Conservation (phyloP, 2,888 invertebrate genomes). For the Agrochola litura region DNA sequence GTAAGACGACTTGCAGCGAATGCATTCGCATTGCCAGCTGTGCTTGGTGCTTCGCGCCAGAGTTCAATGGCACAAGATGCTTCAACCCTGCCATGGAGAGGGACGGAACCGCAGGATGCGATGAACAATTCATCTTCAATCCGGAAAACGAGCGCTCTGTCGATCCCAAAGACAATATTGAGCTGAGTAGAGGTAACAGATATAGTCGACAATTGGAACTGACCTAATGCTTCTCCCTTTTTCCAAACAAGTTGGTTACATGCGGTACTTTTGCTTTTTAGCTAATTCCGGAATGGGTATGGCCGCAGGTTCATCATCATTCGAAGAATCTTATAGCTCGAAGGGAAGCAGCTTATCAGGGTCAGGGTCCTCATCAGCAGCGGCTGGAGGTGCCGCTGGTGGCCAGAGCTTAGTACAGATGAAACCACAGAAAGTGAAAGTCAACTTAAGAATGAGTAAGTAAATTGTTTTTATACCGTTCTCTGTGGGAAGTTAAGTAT, state of each 20-base stretch:
- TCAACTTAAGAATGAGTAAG: constrained; percentile 94
- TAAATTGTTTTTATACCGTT: constrained; percentile 39
- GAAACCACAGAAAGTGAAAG: constrained; percentile 94
- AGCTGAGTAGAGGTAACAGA: constrained; percentile 83
- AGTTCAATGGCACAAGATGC: constrained; percentile 90
- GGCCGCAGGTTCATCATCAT: constrained; percentile 76
- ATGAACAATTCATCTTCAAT: constrained; percentile 93
- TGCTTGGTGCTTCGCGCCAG: constrained; percentile 93
- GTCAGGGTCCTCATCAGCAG: constrained; percentile 77
- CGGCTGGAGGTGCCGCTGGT: constrained; percentile 75
- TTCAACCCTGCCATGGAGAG: constrained; percentile 90
- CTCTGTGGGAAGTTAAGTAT: constrained; percentile 20
- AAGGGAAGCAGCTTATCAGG: constrained; percentile 74
- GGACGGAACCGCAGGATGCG: constrained; percentile 90
- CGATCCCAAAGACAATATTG: constrained; percentile 81
- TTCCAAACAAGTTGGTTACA: not conserved
- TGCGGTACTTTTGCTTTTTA: constrained; percentile 61
- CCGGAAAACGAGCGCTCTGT: constrained; percentile 84
- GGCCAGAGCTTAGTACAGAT: constrained; percentile 93
- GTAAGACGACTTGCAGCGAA: constrained; percentile 96
- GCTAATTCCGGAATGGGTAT: constrained; percentile 81
- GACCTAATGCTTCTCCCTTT: not conserved
- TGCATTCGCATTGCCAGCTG: constrained; percentile 97
- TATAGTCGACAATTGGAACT: not conserved
- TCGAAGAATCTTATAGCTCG: constrained; percentile 80